Evolutionary conservation across 2,888 invertebrate genomes (phyloP).

Genomic region (Aphrophora alni): DNA sequence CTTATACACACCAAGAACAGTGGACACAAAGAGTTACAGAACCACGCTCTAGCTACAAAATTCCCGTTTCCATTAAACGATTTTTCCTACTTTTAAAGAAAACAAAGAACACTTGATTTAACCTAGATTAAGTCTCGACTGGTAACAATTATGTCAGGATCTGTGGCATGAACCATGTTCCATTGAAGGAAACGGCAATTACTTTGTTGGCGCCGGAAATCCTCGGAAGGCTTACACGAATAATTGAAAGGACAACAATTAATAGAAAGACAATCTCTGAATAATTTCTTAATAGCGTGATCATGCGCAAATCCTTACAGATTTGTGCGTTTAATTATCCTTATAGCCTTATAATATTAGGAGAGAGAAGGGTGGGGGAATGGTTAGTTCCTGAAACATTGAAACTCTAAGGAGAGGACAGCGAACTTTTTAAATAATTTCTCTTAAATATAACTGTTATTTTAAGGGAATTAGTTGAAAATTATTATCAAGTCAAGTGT

Average conservation of each 20-base stretch:
- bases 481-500: too few relatives aligned
- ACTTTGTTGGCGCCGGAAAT: not conserved
- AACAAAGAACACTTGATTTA: not conserved
- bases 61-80: too few relatives aligned
- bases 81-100: not conserved
- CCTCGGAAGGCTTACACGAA: not conserved
- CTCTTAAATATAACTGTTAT: too few relatives aligned
- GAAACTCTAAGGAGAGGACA: too few relatives aligned
- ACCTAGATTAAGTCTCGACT: not conserved
- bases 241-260: slow-evolving; percentile 1
- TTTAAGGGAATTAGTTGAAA: too few relatives aligned
- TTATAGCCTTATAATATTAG: not conserved
- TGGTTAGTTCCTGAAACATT: not conserved
- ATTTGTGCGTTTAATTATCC: not conserved
- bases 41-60: too few relatives aligned
- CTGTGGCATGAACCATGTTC: slow-evolving; percentile 1
- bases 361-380: too few relatives aligned
- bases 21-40: too few relatives aligned
- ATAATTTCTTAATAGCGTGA: slow-evolving; percentile 2
- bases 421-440: too few relatives aligned
- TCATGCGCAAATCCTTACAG: not conserved
- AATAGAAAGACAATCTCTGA: not conserved
- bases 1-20: too few relatives aligned
- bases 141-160: not conserved
- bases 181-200: not conserved